phyloP scores from a whole-genome alignment of 2,797 vertebrate species.

The Scolopax rusticola region DNA sequence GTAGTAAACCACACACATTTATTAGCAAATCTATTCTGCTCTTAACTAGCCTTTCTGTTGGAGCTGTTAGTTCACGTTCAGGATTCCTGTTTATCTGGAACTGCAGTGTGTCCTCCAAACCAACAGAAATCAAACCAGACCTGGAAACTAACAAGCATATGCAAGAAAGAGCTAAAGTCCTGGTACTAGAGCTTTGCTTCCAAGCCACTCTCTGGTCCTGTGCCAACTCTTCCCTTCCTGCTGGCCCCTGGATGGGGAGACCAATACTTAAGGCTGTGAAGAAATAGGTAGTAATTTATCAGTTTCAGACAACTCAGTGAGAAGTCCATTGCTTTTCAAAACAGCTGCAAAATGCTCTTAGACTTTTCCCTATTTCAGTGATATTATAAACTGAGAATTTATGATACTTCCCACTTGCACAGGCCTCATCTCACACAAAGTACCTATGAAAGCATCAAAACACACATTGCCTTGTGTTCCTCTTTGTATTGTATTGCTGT shows the following conservation, averaged over 20 bases:
- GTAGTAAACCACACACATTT: slow-evolving; percentile 32
- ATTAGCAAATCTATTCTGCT: slow-evolving; percentile 9
- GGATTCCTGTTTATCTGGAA: slow-evolving; percentile 52
- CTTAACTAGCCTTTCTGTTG: background rate
- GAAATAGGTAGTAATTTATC: slow-evolving; percentile 18
- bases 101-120: background rate
- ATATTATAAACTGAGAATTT: background rate
- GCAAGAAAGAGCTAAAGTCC: background rate
- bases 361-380: background rate
- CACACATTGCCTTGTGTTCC: background rate
- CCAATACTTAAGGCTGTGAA: background rate
- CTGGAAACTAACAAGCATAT: background rate
- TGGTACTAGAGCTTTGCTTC: background rate
- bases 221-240: slow-evolving; percentile 13
- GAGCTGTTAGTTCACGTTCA: slow-evolving; percentile 35
- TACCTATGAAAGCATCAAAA: background rate
- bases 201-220: background rate
- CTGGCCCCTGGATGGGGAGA: background rate
- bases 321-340: slow-evolving; percentile 12
- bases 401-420: background rate
- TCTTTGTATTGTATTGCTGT: background rate
- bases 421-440: background rate
- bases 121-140: background rate
- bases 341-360: background rate
- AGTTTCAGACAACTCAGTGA: slow-evolving; percentile 16